Evolutionary conservation across 2,113 vertebrate genomes (phyloP).

Genomic region (Thunnus maccoyii): DNA sequence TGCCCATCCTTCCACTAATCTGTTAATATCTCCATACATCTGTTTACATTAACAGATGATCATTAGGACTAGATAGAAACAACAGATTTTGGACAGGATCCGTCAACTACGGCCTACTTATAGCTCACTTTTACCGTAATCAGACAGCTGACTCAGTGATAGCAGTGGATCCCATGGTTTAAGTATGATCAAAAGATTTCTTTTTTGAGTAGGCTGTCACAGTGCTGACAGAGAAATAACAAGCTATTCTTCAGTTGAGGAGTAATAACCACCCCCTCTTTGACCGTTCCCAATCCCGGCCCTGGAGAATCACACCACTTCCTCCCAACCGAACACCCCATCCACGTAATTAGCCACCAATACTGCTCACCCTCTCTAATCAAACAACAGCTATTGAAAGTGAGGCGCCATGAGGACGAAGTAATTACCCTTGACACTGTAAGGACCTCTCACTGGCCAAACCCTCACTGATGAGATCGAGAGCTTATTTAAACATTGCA

Average conservation of each 20-base stretch:
- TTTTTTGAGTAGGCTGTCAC: constrained; percentile 33
- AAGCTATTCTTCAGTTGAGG: constrained; percentile 37
- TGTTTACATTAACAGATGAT: constrained; percentile 19
- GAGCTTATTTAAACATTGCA: constrained; percentile 63
- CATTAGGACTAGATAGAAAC: constrained; percentile 51
- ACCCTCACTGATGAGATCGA: constrained; percentile 43
- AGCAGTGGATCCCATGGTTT: constrained; percentile 21
- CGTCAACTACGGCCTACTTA: constrained; percentile 29
- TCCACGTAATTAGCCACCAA: constrained; percentile 65
- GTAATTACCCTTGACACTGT: constrained; percentile 71
- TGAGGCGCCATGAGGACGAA: constrained; percentile 52
- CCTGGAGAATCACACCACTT: constrained; percentile 53
- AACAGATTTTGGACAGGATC: constrained; percentile 42
- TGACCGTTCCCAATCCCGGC: constrained; percentile 35
- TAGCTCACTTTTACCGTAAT: constrained; percentile 12
- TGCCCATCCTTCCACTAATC: constrained; percentile 32
- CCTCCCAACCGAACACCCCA: constrained; percentile 28
- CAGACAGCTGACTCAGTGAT: constrained; percentile 7
- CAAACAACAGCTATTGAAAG: constrained; percentile 62
- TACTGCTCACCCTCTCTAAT: constrained; percentile 57
- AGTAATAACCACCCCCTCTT: constrained; percentile 45
- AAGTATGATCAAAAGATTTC: constrained; percentile 59
- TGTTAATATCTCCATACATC: constrained; percentile 20
- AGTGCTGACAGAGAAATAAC: constrained; percentile 51
- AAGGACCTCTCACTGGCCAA: constrained; percentile 52